phyloP scores from a whole-genome alignment of 2,113 vertebrate genomes.

The Callithrix jacchus region DNA sequence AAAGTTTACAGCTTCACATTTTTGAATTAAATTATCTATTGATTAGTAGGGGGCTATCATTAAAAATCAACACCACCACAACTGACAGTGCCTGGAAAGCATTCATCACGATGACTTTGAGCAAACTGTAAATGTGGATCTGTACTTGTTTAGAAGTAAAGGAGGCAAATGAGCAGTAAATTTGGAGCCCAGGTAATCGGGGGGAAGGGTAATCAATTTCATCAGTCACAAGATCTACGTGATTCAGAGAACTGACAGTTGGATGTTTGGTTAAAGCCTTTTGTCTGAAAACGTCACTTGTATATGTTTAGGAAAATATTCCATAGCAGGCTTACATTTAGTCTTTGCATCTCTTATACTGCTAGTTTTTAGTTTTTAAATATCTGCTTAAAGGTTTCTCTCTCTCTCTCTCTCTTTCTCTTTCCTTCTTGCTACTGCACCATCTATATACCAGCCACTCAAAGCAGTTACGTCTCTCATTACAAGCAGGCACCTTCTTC shows the following conservation, averaged over 20 bases:
- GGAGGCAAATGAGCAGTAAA: constrained; percentile 59
- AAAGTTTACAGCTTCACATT: constrained; percentile 67
- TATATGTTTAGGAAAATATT: constrained; percentile 11
- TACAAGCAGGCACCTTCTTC: neutral
- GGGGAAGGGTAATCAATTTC: constrained; percentile 44
- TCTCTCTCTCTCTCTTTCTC: neutral
- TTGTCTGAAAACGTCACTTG: constrained; percentile 22
- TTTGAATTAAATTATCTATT: constrained; percentile 80
- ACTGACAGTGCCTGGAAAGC: constrained; percentile 68
- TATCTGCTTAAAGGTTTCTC: too few relatives aligned
- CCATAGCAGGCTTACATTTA: neutral
- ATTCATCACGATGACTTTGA: constrained; percentile 70
- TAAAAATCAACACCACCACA: constrained; percentile 70
- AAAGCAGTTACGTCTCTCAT: neutral
- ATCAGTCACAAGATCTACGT: constrained; percentile 48
- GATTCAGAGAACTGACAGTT: constrained; percentile 40
- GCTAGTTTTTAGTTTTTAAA: neutral
- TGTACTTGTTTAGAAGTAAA: constrained; percentile 56
- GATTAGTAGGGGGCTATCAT: constrained; percentile 73
- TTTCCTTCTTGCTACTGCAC: neutral
- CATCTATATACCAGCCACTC: neutral
- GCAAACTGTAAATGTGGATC: constrained; percentile 63
- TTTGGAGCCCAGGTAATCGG: constrained; percentile 57
- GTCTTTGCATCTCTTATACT: neutral
- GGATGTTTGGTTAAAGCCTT: constrained; percentile 41